These are phyloP conservation scores for Neoseiulus cucumeris DNA, from an alignment of 1,140 invertebrate genomes.

Conservation along the genomic window DNA sequence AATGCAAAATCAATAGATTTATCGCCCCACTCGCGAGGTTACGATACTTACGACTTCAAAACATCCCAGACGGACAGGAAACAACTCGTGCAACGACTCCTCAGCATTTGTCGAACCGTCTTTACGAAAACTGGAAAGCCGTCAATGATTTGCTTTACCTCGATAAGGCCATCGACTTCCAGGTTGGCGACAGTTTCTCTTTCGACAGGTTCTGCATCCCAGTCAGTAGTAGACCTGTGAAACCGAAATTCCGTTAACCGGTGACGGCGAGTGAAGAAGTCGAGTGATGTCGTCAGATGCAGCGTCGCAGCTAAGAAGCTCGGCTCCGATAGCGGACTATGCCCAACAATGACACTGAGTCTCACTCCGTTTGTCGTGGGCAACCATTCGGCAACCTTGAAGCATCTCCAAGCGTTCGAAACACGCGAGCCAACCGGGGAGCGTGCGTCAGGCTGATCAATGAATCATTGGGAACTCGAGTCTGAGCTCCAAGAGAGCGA, in stretches of 20 bases:
- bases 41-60: background rate
- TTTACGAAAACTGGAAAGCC: background rate
- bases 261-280: background rate
- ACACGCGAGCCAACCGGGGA: too few species aligned
- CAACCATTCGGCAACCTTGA: background rate
- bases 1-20: background rate
- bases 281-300: background rate
- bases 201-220: constrained; percentile 6
- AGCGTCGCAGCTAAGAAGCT: background rate
- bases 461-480: too few species aligned
- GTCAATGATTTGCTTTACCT: constrained; percentile 25
- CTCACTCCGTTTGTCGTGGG: background rate
- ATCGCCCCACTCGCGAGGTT: background rate
- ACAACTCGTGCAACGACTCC: background rate
- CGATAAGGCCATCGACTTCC: constrained; percentile 51
- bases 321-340: background rate
- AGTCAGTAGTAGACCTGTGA: background rate
- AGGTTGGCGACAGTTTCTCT: constrained; percentile 42
- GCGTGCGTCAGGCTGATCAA: too few species aligned
- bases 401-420: background rate
- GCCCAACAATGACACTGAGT: background rate
- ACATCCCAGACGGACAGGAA: background rate
- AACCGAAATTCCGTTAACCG: background rate
- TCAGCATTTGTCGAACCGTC: background rate
- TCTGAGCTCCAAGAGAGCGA: too few species aligned